Conservation (phyloP, 2,113 vertebrate species). For the Coptodon rendalli region DNA sequence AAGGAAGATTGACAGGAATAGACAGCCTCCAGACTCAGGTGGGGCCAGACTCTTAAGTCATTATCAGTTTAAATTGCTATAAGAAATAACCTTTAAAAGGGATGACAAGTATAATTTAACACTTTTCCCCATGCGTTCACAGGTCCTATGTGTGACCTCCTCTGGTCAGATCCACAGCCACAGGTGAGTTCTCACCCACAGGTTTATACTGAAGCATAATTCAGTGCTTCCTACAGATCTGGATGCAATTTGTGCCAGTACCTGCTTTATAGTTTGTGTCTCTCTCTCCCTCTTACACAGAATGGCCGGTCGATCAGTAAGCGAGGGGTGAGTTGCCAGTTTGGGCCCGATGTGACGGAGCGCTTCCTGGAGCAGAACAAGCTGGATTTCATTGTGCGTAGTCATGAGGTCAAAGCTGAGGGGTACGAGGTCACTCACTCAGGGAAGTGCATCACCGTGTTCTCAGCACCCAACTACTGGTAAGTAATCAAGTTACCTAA, state of each 20-base stretch:
- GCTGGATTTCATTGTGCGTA: slow-evolving; percentile 88
- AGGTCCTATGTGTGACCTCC: slow-evolving; percentile 94
- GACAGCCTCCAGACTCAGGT: slow-evolving; percentile 76
- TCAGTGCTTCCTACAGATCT: background rate
- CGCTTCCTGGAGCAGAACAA: slow-evolving; percentile 87
- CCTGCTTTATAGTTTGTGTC: background rate
- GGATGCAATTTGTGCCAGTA: background rate
- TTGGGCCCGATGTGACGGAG: slow-evolving; percentile 86
- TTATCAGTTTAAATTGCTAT: background rate
- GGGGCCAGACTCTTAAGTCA: background rate
- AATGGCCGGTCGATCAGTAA: slow-evolving; percentile 87
- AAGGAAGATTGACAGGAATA: slow-evolving; percentile 79
- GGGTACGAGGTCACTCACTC: slow-evolving; percentile 93
- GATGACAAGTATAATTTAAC: background rate
- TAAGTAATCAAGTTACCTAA: slow-evolving; percentile 25
- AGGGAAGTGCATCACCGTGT: slow-evolving; percentile 92
- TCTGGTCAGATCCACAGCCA: slow-evolving; percentile 90
- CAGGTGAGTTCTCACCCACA: slow-evolving; percentile 72
- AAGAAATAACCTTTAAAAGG: background rate
- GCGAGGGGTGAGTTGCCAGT: slow-evolving; percentile 91
- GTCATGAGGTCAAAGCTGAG: slow-evolving; percentile 91
- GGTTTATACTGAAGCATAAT: background rate
- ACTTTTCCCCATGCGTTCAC: background rate
- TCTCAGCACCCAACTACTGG: slow-evolving; percentile 98
- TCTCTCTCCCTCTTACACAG: slow-evolving; percentile 42